A percentile compares a stretch with the other conserved stretches of the same genome.
phyloP scores from a whole-genome alignment of 2,797 vertebrate species.

The Cirrhinus mrigala region DNA sequence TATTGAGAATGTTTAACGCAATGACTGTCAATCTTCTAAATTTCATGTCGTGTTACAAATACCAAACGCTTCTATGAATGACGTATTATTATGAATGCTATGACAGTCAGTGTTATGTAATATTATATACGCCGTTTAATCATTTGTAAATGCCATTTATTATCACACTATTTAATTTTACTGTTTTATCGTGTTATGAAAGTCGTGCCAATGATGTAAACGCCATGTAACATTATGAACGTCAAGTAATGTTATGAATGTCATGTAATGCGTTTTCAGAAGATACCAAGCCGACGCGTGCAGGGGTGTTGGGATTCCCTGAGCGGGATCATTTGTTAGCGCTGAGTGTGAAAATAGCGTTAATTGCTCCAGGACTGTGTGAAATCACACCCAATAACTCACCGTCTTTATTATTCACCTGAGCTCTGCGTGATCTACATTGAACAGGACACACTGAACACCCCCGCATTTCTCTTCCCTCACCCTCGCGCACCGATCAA shows the following conservation, averaged over 20 bases:
- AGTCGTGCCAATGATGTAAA: neutral
- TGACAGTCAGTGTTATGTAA: neutral
- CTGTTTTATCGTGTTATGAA: neutral
- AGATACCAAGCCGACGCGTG: conserved; percentile 6
- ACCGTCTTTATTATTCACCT: neutral
- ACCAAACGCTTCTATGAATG: neutral
- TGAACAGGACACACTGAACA: neutral
- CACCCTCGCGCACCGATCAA: conserved; percentile 22
- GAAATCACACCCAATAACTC: neutral
- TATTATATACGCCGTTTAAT: neutral
- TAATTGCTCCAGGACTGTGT: neutral
- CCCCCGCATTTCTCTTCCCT: neutral
- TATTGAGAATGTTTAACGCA: neutral
- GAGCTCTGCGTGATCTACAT: neutral
- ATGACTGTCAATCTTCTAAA: neutral
- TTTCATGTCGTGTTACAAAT: neutral
- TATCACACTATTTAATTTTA: neutral
- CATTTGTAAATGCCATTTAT: neutral
- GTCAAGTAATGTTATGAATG: conserved; percentile 20
- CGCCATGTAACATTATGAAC: neutral
- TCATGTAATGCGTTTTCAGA: conserved; percentile 28
- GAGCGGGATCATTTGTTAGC: neutral
- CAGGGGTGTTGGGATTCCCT: conserved; percentile 44
- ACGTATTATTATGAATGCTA: neutral
- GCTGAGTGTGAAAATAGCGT: neutral